Conservation (phyloP, 2,797 vertebrate species). For the Cyclopterus lumpus region DNA sequence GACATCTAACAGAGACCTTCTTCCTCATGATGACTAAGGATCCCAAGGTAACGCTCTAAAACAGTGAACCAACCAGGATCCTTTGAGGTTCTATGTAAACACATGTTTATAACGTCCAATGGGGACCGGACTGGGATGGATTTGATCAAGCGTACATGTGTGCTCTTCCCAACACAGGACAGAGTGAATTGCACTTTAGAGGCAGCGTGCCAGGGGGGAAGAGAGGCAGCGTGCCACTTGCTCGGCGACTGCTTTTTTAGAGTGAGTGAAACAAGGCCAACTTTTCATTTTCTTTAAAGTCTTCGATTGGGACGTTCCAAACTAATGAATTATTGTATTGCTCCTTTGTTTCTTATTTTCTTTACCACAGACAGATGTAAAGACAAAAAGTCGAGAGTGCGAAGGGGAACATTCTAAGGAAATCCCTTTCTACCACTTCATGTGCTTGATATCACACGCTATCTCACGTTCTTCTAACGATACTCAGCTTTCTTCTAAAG, state of each 20-base stretch:
- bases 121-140: neutral
- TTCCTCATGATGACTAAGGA: fast-evolving
- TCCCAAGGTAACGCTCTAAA: fast-evolving
- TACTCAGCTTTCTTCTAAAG: fast-evolving
- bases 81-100: neutral
- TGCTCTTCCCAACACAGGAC: constrained; percentile 18
- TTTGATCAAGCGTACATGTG: neutral
- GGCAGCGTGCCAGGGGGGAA: fast-evolving
- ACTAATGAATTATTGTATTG: neutral
- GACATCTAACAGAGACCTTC: fast-evolving
- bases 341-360: neutral
- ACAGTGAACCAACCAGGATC: neutral
- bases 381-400: fast-evolving
- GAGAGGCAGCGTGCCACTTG: fast-evolving
- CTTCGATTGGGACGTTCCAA: too few species aligned
- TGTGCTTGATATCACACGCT: neutral
- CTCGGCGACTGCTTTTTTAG: fast-evolving
- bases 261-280: neutral
- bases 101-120: neutral
- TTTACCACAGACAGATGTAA: fast-evolving
- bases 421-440: neutral
- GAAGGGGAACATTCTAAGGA: fast-evolving
- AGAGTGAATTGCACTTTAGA: neutral
- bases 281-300: neutral
- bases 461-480: too few species aligned